Evolutionary conservation across 2,113 vertebrate genomes (phyloP), one percentile per base, ranked within the genome.

Genomic region (Garra rufa): DNA sequence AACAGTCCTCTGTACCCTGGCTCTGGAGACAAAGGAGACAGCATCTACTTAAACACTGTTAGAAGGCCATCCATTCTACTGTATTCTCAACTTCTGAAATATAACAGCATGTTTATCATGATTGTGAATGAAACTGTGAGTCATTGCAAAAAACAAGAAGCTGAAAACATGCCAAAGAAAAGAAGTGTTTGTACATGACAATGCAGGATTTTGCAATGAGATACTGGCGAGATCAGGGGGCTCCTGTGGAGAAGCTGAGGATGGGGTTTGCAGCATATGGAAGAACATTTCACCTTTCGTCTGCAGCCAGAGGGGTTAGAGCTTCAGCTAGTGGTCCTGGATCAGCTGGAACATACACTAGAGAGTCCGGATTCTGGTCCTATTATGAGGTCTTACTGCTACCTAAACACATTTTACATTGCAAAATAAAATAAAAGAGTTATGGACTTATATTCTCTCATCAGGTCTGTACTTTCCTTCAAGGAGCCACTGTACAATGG

Each of bases 201-300:
- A 71, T 43, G 1, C 80, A 96, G 94, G 90, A 94, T 15, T 91
- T 87, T 87, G 90, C 91, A 26, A 94, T 96, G 93, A 92, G 24
- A 17, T 93, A 93, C 65, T 96, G 95, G 95, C 74, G 82, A 67
- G 84, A 92, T 17, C 88, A 92, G 30, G 94, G 94, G 1, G 88
- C 88, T 2, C 94, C 94, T 6, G 28, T 77, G 9, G 90, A 94
- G 52, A 95, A 96, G 79, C 90, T 96, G 38, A 85, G 93, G 74
- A 89, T 94, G 89, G 94, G 95, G 9, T 88, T 95, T 63, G 90
- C 95, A 9, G 89, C 93, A 6, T 96, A 96, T 21, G 95, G 95
- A 11, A 92, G 91, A 30, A 92, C 93, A 0, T 96, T 95, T 84
- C 85, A 0, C 13, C 92, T 92, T 73, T 43, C 73, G 2, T 73